A percentile compares a stretch with the other conserved stretches of the same genome.
Conservation (phyloP, 2,113 vertebrate species). For the Lipophrys pholis region DNA sequence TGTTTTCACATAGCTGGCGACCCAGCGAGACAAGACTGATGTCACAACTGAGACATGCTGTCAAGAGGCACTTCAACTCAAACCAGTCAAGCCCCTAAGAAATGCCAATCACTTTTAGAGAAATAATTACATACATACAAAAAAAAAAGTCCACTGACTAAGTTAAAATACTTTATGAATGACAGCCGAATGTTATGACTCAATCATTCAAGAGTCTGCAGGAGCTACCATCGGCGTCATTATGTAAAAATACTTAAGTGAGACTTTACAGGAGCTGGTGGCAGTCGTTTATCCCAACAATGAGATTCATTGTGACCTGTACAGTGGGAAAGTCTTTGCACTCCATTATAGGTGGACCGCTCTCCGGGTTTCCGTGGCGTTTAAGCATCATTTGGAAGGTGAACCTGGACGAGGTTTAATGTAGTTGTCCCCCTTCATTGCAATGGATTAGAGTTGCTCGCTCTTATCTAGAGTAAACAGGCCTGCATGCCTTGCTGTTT, state of each 20-base stretch:
- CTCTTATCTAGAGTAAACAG: conserved; percentile 75
- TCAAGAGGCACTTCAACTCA: conserved; percentile 28
- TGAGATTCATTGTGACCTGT: conserved; percentile 30
- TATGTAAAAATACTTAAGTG: conserved; percentile 6
- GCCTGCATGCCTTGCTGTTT: conserved; percentile 51
- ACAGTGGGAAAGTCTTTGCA: conserved; percentile 12
- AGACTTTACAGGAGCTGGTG: not conserved
- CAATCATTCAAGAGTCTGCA: conserved; percentile 13
- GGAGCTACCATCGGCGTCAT: not conserved
- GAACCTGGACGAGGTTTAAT: conserved; percentile 43
- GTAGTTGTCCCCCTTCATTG: conserved; percentile 19
- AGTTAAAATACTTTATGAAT: conserved; percentile 13
- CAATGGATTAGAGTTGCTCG: conserved; percentile 44
- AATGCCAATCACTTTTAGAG: conserved; percentile 18
- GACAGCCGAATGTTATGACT: conserved; percentile 2
- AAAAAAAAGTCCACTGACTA: not conserved
- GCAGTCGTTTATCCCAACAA: conserved; percentile 24
- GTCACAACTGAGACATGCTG: conserved; percentile 49
- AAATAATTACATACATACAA: conserved; percentile 32
- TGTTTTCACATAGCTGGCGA: conserved; percentile 38
- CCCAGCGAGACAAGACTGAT: conserved; percentile 28
- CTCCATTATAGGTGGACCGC: conserved; percentile 11
- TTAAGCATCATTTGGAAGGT: conserved; percentile 46
- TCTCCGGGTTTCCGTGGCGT: conserved; percentile 26
- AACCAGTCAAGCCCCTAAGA: conserved; percentile 5